Evolutionary conservation across 2,113 vertebrate species (phyloP).

Genomic region (Cyanistes caeruleus): DNA sequence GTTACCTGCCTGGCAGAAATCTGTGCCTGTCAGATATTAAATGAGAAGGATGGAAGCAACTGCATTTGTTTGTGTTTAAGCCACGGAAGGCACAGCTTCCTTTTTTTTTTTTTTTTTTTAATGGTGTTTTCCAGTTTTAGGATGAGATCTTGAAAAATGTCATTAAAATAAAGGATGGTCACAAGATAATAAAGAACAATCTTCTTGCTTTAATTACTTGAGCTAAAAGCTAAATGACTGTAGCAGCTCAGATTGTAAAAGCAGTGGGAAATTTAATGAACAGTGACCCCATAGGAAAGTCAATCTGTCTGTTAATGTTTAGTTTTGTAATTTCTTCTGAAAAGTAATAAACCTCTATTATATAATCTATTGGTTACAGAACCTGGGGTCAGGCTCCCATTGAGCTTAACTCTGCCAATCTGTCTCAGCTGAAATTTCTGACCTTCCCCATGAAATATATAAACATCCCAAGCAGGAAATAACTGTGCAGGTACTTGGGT

Average conservation of each 20-base stretch:
- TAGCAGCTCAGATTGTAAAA: conserved; percentile 45
- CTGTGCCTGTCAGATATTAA: neutral
- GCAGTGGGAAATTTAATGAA: conserved; percentile 59
- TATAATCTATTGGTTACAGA: conserved; percentile 17
- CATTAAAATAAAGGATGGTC: conserved; percentile 24
- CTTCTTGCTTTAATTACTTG: neutral
- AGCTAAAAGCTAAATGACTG: conserved; percentile 38
- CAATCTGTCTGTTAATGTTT: conserved; percentile 48
- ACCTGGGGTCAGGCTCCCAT: neutral
- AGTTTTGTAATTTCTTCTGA: conserved; percentile 41
- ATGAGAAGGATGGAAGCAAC: neutral
- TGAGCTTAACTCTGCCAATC: neutral
- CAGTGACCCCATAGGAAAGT: conserved; percentile 53
- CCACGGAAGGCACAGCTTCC: neutral
- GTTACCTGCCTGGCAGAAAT: neutral
- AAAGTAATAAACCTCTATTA: conserved; percentile 35
- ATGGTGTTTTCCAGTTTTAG: neutral
- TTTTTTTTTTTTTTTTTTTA: neutral
- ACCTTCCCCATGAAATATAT: neutral
- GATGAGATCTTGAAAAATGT: conserved; percentile 20
- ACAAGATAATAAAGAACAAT: conserved; percentile 44
- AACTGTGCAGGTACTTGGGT: neutral
- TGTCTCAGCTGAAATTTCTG: conserved; percentile 7
- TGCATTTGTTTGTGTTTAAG: neutral
- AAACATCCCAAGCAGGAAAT: neutral